Base-by-base conservation (phyloP, 2,113 vertebrate species). In the Emydura subglobosa region DNA sequence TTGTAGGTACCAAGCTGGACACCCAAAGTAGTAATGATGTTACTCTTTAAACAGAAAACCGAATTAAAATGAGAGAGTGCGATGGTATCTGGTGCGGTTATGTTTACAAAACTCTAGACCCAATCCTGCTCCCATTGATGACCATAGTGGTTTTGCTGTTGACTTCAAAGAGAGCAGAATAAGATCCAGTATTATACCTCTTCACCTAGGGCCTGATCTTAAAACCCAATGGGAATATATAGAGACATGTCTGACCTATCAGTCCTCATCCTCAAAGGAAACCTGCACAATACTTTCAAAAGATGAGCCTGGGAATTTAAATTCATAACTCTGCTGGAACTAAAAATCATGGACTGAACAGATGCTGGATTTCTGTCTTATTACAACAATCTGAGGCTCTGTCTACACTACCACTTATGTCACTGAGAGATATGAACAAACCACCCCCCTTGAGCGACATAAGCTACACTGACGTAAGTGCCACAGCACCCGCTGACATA, bases 1-100 rank as follows among this genome's bases (percentile, higher is more conserved):
- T 88, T 95, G 83, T 93, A 95, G 93, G 89, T 88, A 85, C 88
- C 78, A 65, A 93, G 82, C 72, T 92, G 85, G 88, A 93, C 85
- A 87, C 80, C 72, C 3, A 86, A 79, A 86, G 85, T 90, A 81
- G 61, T 93, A 88, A 92, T 81, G 86, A 92, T 68, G 22, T 89
- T 89, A 72, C 83, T 84, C 88, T 94, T 89, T 86, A 83, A 90
- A 78, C 59, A 91, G 86, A 95, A 96, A 94, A 87, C 44, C 29
- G 65, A 80, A 61, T 92, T 91, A 44, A 27, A 76, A 0, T 7
- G 92, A 68, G 34, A n/a, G 61, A 31, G n/a, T 83, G 27, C 17
- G 16, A 49, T 76, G 51, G 50, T 7, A 9, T 22, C 11, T 85
- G 50, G 34, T n/a, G 8, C 9, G 2, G 17, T 68, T 21, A 21